Evolutionary conservation across 2,888 invertebrate genomes (phyloP).

Genomic region (Leptopilina syphax): DNA sequence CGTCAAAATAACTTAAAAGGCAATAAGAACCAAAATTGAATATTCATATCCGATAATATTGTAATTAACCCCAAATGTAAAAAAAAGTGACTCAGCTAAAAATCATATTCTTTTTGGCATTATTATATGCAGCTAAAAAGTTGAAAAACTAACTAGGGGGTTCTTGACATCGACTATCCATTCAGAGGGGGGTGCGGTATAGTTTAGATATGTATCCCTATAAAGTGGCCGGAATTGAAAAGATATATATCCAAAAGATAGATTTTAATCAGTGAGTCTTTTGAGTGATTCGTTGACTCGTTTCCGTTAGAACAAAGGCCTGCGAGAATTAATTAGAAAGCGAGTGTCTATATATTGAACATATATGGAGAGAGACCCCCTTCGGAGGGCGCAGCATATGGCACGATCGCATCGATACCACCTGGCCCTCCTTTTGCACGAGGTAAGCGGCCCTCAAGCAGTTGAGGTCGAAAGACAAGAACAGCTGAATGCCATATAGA

Average conservation of each 20-base stretch:
- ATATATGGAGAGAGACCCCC: slow-evolving; percentile 48
- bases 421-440: slow-evolving; percentile 58
- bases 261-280: slow-evolving; percentile 35
- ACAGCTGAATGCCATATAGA: slow-evolving; percentile 17
- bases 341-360: slow-evolving; percentile 58
- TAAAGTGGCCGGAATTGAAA: slow-evolving; percentile 36
- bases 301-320: slow-evolving; percentile 72
- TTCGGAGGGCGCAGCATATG: slow-evolving; percentile 72
- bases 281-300: slow-evolving; percentile 59
- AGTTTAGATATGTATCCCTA: slow-evolving; percentile 37
- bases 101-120: slow-evolving; percentile 3
- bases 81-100: slow-evolving; percentile 22
- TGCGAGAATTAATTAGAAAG: slow-evolving; percentile 73
- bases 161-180: background rate
- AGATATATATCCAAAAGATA: slow-evolving; percentile 37
- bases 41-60: background rate
- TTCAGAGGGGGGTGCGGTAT: background rate
- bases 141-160: slow-evolving; percentile 6
- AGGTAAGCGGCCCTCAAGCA: slow-evolving; percentile 40
- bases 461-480: slow-evolving; percentile 26
- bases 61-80: background rate
- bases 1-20: too few relatives aligned
- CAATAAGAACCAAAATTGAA: background rate
- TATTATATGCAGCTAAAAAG: background rate
- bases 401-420: slow-evolving; percentile 74